phyloP scores from a whole-genome alignment of 2,888 invertebrate genomes.

The Nephrocerus scutellatus region DNA sequence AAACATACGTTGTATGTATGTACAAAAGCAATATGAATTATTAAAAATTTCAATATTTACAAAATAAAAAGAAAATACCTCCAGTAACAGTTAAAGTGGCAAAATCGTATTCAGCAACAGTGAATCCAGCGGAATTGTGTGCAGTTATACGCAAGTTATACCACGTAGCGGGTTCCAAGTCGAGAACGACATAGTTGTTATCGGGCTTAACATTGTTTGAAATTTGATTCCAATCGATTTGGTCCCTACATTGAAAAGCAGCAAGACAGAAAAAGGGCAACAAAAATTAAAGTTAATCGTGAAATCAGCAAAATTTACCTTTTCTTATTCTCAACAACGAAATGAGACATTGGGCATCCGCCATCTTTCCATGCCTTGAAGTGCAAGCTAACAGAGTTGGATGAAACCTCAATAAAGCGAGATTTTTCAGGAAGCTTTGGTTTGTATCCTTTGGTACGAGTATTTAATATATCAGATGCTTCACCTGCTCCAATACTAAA shows the following conservation, averaged over 20 bases:
- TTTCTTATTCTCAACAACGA: constrained; percentile 90
- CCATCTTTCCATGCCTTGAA: constrained; percentile 91
- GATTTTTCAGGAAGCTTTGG: constrained; percentile 87
- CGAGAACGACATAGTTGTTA: constrained; percentile 83
- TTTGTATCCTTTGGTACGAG: constrained; percentile 87
- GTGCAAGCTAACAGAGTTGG: constrained; percentile 87
- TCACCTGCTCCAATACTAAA: constrained; percentile 84
- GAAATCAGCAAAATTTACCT: constrained; percentile 53
- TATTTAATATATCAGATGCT: constrained; percentile 80
- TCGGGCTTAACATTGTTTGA: constrained; percentile 88
- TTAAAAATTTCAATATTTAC: constrained; percentile 5
- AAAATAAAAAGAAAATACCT: constrained; percentile 58
- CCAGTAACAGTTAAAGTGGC: constrained; percentile 90
- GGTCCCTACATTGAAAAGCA: constrained; percentile 66
- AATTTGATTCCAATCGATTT: constrained; percentile 88
- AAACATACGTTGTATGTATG: constrained; percentile 39
- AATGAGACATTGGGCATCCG: constrained; percentile 91
- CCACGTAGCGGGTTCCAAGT: constrained; percentile 89
- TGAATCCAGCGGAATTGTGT: constrained; percentile 93
- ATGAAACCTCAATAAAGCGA: constrained; percentile 84
- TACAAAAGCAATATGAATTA: constrained; percentile 44
- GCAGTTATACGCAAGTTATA: constrained; percentile 86
- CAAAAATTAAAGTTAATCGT: neutral
- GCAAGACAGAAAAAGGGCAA: no score
- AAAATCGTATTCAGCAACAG: constrained; percentile 91